phyloP scores from a whole-genome alignment of 2,797 vertebrate genomes.

The Chelon labrosus region DNA sequence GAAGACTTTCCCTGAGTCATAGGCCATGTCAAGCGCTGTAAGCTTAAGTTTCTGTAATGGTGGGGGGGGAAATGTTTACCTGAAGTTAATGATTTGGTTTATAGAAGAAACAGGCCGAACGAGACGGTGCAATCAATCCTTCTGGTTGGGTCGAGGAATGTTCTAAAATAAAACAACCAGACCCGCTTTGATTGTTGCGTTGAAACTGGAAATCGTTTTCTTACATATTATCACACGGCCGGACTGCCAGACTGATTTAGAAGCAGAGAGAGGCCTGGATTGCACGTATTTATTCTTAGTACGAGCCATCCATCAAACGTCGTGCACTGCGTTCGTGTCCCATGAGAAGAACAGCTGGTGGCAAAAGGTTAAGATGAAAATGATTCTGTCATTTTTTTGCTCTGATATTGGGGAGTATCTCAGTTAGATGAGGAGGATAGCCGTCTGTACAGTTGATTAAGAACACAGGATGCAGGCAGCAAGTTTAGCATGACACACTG shows the following conservation, averaged over 20 bases:
- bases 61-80: neutral
- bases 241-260: no score
- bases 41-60: neutral
- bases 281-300: no score
- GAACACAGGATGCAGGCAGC: no score
- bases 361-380: neutral
- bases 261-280: no score
- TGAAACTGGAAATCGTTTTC: neutral
- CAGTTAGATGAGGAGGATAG: no score
- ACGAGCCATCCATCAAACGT: no score
- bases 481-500: no score
- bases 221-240: no score
- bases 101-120: neutral
- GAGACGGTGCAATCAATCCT: neutral
- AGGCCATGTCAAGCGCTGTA: slow-evolving; percentile 39
- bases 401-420: neutral
- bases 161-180: neutral
- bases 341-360: no score
- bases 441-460: no score
- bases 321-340: no score
- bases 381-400: neutral
- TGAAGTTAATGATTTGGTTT: slow-evolving; percentile 6
- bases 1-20: slow-evolving; percentile 61
- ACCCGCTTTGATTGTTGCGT: neutral
- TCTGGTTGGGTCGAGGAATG: neutral